Conservation (phyloP, 2,113 vertebrate species). For the Rallus limicola region DNA sequence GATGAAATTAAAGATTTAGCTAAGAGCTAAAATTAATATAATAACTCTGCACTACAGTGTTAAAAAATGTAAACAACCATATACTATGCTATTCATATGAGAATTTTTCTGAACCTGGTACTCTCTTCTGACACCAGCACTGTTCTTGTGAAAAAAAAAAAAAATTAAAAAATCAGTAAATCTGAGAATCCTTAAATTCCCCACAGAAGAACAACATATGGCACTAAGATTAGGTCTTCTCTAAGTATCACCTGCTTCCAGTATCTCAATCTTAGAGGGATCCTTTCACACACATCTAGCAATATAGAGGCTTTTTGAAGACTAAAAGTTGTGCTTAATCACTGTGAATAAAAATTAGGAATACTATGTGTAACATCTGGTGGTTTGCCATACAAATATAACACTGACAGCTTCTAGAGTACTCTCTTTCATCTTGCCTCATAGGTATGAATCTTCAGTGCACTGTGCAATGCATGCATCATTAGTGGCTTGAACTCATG, state of each 20-base stretch:
- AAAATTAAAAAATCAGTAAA: background rate
- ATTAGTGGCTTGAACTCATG: background rate
- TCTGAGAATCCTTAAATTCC: background rate
- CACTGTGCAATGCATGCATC: background rate
- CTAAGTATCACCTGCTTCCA: background rate
- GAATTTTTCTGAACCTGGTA: background rate
- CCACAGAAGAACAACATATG: background rate
- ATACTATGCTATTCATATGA: background rate
- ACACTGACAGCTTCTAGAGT: background rate
- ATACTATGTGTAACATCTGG: background rate
- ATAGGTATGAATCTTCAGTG: background rate
- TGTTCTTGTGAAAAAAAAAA: background rate
- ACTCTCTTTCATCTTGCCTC: background rate
- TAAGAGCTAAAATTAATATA: conserved; percentile 1
- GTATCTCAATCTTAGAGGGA: background rate
- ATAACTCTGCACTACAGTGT: background rate
- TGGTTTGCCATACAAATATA: background rate
- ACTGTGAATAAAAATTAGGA: background rate
- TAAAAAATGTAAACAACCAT: background rate
- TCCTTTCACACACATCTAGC: background rate
- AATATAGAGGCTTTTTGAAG: background rate
- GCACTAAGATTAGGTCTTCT: background rate
- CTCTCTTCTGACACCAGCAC: background rate
- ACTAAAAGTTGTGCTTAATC: background rate
- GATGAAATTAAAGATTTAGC: background rate